Evolutionary conservation across 1,140 invertebrate genomes (phyloP).

Genomic region (Probaryconus sp.): DNA sequence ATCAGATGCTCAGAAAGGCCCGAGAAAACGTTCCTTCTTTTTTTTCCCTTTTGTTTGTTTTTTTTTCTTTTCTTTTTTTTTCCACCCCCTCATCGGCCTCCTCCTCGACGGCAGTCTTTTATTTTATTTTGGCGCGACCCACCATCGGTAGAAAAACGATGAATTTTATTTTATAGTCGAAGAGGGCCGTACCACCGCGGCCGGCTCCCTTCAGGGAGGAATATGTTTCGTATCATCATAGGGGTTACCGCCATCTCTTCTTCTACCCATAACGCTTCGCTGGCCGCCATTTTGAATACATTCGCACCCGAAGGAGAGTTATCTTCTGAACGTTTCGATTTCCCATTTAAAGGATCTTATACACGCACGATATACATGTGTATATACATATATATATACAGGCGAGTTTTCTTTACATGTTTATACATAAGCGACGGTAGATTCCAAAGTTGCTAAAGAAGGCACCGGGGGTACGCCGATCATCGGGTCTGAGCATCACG

Average conservation of each 20-base stretch:
- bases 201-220: constrained; percentile 73
- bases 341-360: constrained; percentile 78
- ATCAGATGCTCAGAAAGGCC: constrained; percentile 40
- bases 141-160: constrained; percentile 69
- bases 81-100: too few relatives aligned
- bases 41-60: constrained; percentile 7
- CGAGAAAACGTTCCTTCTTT: constrained; percentile 15
- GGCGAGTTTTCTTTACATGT: neutral
- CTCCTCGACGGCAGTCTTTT: constrained; percentile 16
- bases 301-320: constrained; percentile 77
- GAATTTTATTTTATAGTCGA: constrained; percentile 78
- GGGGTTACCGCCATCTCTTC: constrained; percentile 74
- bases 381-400: constrained; percentile 6
- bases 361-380: constrained; percentile 72
- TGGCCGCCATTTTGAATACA: constrained; percentile 78
- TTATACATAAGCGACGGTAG: neutral
- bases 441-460: neutral
- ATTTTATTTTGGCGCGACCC: constrained; percentile 59
- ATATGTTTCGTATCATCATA: constrained; percentile 79
- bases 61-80: constrained; percentile 11
- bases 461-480: constrained; percentile 49
- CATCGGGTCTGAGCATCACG: constrained; percentile 19
- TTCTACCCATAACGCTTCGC: constrained; percentile 71
- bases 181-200: constrained; percentile 62
- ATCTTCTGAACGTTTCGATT: constrained; percentile 78